Evolutionary conservation across 2,888 invertebrate species (phyloP), one percentile per base, ranked within the genome.

Genomic region (Plebejus argus): DNA sequence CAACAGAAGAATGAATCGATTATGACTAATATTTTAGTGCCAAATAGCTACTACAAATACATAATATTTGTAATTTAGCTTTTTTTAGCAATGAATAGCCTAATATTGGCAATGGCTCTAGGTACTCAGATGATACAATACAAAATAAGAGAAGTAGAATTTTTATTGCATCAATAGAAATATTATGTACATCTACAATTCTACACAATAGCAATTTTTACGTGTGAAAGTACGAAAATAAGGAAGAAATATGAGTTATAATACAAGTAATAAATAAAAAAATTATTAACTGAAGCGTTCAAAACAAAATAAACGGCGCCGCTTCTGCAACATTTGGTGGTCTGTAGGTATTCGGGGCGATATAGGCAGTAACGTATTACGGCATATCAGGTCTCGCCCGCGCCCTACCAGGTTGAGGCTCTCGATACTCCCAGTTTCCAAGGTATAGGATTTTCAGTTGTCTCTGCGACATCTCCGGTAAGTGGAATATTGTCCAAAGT

Each of bases 361-460:
- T 88, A 89, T 89, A 91, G 89, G 87, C 90, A 89, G 90, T 85
- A 80, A 86, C 85, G 88, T 87, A 87, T 87, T 87, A 87, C 89
- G 89, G 86, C 92, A 92, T 88, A 92, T 89, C 88, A 90, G 89
- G 90, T 86, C 90, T 86, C 87, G 88, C 90, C 90, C 89, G 90
- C 91, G 88, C 85, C 86, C 86, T 86, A 83, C 89, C 88, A 88
- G 86, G 90, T 89, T 89, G 87, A 86, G 86, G 86, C 84, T 85
- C 84, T 82, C 78, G 77, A 76, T 78, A 75, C 78, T 78, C 78
- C 76, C 72, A 76, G 77, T 80, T 76, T 28, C 5, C 58, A 23
- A 58, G 53, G 70, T 53, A 76, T 33, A 72, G 71, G 66, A 79
- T 80, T 79, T 82, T 77, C 66, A 76, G 75, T 80, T 78, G 83